Evolutionary conservation across 1,140 invertebrate genomes (phyloP).

Genomic region (Ips typographus): DNA sequence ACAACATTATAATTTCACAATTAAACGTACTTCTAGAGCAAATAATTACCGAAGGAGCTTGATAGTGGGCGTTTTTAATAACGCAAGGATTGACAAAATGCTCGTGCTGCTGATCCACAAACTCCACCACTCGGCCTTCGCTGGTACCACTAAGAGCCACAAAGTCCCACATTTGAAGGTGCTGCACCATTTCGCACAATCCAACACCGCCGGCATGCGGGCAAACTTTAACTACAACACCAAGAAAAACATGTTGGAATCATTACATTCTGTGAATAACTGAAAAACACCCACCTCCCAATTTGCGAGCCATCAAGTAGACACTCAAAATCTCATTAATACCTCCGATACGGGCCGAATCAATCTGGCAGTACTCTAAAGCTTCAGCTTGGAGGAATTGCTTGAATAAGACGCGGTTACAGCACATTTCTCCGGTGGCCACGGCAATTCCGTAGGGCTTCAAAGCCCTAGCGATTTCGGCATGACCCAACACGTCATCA

Average conservation of each 20-base stretch:
- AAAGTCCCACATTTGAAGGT: constrained; percentile 88
- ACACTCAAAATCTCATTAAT: constrained; percentile 87
- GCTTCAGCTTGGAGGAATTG: constrained; percentile 80
- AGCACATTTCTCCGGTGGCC: constrained; percentile 90
- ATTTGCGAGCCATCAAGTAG: constrained; percentile 83
- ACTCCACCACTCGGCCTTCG: constrained; percentile 78
- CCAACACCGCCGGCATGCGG: constrained; percentile 92
- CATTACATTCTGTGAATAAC: background rate
- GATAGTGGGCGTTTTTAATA: constrained; percentile 69
- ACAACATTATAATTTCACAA: constrained; percentile 18
- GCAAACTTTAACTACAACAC: constrained; percentile 79
- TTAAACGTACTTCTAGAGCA: background rate
- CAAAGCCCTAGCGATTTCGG: constrained; percentile 64
- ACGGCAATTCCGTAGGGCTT: constrained; percentile 77
- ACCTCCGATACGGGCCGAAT: constrained; percentile 83
- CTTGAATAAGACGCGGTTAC: constrained; percentile 90
- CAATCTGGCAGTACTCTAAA: constrained; percentile 88
- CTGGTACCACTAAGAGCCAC: constrained; percentile 68
- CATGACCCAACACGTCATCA: constrained; percentile 86
- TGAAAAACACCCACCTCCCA: constrained; percentile 56
- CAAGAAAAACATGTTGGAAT: constrained; percentile 6
- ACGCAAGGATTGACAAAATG: constrained; percentile 74
- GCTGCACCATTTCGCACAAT: constrained; percentile 90
- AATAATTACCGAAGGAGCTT: constrained; percentile 65
- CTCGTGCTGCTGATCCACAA: constrained; percentile 86